Evolutionary conservation across 2,888 invertebrate species (phyloP).

Genomic region (Steinernema carpocapsae): DNA sequence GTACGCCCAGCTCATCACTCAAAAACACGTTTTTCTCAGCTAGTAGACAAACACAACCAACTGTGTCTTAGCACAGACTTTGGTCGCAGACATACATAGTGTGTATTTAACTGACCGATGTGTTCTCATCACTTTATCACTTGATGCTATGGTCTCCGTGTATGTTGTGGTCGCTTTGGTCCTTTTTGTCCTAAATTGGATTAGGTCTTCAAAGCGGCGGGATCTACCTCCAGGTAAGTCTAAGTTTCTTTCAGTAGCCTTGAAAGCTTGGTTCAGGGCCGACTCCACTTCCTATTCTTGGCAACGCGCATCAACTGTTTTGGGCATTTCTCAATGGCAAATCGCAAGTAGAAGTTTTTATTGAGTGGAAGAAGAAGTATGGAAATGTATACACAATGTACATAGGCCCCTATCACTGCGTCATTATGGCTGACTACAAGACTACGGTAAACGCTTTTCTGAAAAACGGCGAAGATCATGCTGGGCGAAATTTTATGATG

Average conservation of each 20-base stretch:
- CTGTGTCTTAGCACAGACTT: too few species aligned
- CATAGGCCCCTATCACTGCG: constrained; percentile 25
- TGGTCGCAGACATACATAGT: too few species aligned
- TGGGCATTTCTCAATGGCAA: background rate
- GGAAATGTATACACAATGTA: constrained; percentile 29
- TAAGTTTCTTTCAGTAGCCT: background rate
- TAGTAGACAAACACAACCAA: too few species aligned
- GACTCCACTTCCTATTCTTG: background rate
- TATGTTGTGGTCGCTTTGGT: too few species aligned
- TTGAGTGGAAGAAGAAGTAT: constrained; percentile 7
- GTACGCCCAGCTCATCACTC: too few species aligned
- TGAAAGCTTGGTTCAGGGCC: background rate
- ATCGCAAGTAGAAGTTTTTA: background rate
- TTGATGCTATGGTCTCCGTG: too few species aligned
- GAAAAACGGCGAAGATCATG: constrained; percentile 11
- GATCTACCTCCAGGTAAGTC: constrained; percentile 18
- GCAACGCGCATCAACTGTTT: constrained; percentile 13
- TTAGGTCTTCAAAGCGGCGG: background rate
- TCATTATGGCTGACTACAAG: constrained; percentile 19
- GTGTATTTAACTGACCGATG: too few species aligned
- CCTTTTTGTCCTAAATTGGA: too few species aligned
- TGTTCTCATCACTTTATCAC: too few species aligned
- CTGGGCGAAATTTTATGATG: background rate
- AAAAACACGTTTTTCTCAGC: too few species aligned
- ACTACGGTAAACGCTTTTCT: constrained; percentile 3